Evolutionary conservation across 2,888 invertebrate species (phyloP).

Genomic region (Eudasyphora cyanicolor): DNA sequence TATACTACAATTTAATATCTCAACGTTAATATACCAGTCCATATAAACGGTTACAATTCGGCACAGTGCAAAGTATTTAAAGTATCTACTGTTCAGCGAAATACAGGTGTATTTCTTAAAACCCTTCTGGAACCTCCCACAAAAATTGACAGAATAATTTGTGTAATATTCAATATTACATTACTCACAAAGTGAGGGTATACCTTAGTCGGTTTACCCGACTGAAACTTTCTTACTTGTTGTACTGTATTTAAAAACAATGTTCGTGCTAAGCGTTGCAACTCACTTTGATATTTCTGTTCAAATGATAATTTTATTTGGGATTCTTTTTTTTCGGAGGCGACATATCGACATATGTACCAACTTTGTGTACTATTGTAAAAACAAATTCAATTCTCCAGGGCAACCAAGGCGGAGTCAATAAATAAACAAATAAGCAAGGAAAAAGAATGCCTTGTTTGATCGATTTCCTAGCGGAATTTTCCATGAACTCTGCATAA

Average conservation of each 20-base stretch:
- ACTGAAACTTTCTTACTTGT: too few relatives aligned
- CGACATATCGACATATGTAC: neutral
- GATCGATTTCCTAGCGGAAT: constrained; percentile 54
- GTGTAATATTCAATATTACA: too few relatives aligned
- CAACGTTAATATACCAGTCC: too few relatives aligned
- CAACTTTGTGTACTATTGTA: neutral
- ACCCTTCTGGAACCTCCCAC: too few relatives aligned
- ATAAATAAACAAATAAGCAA: constrained; percentile 24
- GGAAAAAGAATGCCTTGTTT: constrained; percentile 53
- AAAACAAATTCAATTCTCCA: constrained; percentile 17
- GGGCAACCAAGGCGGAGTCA: constrained; percentile 44
- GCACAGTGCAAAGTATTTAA: too few relatives aligned
- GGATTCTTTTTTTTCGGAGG: neutral
- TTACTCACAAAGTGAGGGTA: too few relatives aligned
- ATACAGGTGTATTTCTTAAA: too few relatives aligned
- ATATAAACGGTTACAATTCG: too few relatives aligned
- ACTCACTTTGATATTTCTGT: neutral
- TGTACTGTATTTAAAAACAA: neutral
- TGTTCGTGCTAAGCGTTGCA: neutral
- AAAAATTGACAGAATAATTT: too few relatives aligned
- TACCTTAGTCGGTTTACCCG: too few relatives aligned
- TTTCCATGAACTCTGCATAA: constrained; percentile 28
- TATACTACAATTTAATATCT: too few relatives aligned
- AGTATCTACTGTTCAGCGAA: too few relatives aligned
- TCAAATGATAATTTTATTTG: constrained; percentile 2